Base-by-base conservation (phyloP, 2,888 invertebrate genomes). In the Tenthredo notha region DNA sequence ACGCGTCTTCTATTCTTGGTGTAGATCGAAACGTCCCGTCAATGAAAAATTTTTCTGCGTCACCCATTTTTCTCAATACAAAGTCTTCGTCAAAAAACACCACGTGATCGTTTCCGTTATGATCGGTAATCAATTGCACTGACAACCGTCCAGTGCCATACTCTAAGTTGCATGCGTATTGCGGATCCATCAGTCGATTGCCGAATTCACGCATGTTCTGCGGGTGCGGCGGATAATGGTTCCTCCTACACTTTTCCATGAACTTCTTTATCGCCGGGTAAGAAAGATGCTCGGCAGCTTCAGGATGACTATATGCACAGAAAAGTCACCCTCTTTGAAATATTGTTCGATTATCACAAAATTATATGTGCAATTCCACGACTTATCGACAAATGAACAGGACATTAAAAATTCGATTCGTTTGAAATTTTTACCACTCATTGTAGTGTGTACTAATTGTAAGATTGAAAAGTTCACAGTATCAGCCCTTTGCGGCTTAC, bases 1-100 rank as follows among this genome's bases (percentile, higher is more conserved):
- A 61, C 6, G 70, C 74, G 15, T 65, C 85, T 33, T 58, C 21
- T 7, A 85, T 18, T 29, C 21, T 74, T 10, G 85, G 83, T 43
- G 47, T 85, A 25, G 82, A 72, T 7, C 47, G 10, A 18, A 83
- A 85, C 54, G 85, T 85, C 25, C 74, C 85, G 18, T 85, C 85
- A 25, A 85, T 74, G 9, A 85, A 84, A 5, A 85, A 12, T 65
- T 61, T 65, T 15, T 43, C 40, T 0, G 84, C 80, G 2, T 80
- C 61, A 18, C 43, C 37, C 84, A 84, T 84, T 47, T 85, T 74
- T 40, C 12, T 29, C 54, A 7, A 6, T 37, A 65, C 15, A 25
- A 84, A 85, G 37, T 84, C 33, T 9, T 47, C 80, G 47, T 85
- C 80, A 33, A 61, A 65, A 25, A 84, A 67, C 21, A 83, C 7